These are phyloP conservation scores for Prietella phreatophila DNA, from an alignment of 2,113 vertebrate genomes.

Conservation along the genomic window DNA sequence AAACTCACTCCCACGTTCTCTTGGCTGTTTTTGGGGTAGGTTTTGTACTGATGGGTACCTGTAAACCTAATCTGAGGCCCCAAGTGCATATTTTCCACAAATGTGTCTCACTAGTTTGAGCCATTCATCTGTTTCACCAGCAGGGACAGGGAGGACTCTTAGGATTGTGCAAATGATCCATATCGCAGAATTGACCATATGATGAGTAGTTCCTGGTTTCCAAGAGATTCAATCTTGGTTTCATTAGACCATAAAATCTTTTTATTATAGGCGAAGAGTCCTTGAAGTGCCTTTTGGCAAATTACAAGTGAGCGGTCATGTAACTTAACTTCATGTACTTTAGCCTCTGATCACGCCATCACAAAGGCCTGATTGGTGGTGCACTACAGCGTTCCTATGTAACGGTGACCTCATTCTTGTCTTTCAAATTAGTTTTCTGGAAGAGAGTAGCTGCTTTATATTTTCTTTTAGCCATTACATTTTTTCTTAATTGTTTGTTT, in stretches of 20 bases:
- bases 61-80: neutral
- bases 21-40: too few relatives aligned
- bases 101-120: neutral
- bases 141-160: neutral
- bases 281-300: too few relatives aligned
- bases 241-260: neutral
- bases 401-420: neutral
- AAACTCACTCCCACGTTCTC: too few relatives aligned
- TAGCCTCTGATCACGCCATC: too few relatives aligned
- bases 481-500: too few relatives aligned
- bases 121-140: neutral
- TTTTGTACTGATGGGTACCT: neutral
- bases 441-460: neutral
- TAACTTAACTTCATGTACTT: too few relatives aligned
- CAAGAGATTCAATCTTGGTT: neutral
- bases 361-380: too few relatives aligned
- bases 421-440: neutral
- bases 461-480: neutral
- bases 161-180: neutral
- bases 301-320: too few relatives aligned
- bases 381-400: neutral
- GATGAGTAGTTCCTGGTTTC: neutral
- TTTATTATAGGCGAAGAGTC: neutral
- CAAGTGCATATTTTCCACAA: neutral
- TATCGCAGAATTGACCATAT: neutral